These are phyloP conservation scores for Mellilla xanthometata DNA, from an alignment of 2,888 invertebrate species.

Conservation along the genomic window DNA sequence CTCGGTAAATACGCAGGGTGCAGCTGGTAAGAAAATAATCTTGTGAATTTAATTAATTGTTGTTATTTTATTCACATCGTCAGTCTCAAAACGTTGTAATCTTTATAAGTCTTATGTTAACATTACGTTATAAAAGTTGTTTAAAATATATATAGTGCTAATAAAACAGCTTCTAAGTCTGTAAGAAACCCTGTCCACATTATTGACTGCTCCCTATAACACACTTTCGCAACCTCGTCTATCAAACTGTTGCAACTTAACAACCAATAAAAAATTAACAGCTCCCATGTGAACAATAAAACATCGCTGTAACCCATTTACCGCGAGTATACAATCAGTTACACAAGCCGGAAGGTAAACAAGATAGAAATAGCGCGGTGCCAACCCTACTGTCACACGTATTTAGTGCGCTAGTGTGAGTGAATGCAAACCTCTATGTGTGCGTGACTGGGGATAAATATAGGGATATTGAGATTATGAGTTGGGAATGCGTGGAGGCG, in stretches of 20 bases:
- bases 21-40: too few species aligned
- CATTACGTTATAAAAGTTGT: too few species aligned
- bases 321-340: conserved; percentile 40
- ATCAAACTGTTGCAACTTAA: conserved; percentile 3
- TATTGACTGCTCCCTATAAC: not conserved
- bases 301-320: conserved; percentile 45
- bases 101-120: too few species aligned
- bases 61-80: too few species aligned
- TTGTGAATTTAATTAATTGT: too few species aligned
- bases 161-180: too few species aligned
- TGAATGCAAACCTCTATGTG: conserved; percentile 22
- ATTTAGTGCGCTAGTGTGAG: conserved; percentile 7
- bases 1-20: too few species aligned
- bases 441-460: conserved; percentile 41
- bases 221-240: not conserved
- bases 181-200: too few species aligned
- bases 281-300: conserved; percentile 33
- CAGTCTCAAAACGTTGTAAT: too few species aligned
- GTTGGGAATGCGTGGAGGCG: conserved; percentile 43
- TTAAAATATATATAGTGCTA: too few species aligned
- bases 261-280: conserved; percentile 22
- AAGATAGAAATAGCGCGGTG: conserved; percentile 48
- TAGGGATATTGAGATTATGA: conserved; percentile 39
- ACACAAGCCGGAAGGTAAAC: conserved; percentile 65
- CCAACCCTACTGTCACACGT: conserved; percentile 51